Percentiles rank a stretch among this genome's conserved stretches.
phyloP scores from a whole-genome alignment of 2,113 vertebrate genomes.

The Tragelaphus imberbis region DNA sequence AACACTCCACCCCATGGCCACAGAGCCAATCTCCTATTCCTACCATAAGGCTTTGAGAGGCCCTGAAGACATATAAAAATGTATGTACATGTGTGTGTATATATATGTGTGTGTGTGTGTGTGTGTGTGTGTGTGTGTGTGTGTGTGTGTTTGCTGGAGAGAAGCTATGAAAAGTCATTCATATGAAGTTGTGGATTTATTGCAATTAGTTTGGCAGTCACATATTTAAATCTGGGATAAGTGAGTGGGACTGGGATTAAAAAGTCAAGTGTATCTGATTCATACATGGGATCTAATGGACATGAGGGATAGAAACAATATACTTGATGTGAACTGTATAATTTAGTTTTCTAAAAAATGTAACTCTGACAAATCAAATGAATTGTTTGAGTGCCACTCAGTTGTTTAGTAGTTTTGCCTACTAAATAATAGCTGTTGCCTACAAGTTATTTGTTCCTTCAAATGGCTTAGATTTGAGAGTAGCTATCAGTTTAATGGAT shows the following conservation, averaged over 20 bases:
- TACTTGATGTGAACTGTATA: not conserved
- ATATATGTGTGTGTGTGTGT: not conserved
- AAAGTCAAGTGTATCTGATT: not conserved
- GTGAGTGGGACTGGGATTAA: not conserved
- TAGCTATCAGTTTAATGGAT: not conserved
- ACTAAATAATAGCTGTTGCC: not conserved
- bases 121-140: not conserved
- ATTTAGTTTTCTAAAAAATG: not conserved
- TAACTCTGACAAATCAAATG: not conserved
- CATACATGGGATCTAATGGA: not conserved
- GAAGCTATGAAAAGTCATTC: not conserved
- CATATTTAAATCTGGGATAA: not conserved
- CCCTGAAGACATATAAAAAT: not conserved
- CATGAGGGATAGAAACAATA: not conserved
- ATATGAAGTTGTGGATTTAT: not conserved
- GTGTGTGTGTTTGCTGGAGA: not conserved
- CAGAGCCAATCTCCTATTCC: not conserved
- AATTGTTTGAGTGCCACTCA: not conserved
- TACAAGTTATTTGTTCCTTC: not conserved
- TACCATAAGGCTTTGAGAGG: not conserved
- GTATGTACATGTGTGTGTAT: not conserved
- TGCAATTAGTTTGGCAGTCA: not conserved
- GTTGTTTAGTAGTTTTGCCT: not conserved
- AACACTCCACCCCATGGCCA: not conserved
- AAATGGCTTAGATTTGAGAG: not conserved